phyloP scores from a whole-genome alignment of 2,113 vertebrate genomes.

The Pelecanoides urinatrix region DNA sequence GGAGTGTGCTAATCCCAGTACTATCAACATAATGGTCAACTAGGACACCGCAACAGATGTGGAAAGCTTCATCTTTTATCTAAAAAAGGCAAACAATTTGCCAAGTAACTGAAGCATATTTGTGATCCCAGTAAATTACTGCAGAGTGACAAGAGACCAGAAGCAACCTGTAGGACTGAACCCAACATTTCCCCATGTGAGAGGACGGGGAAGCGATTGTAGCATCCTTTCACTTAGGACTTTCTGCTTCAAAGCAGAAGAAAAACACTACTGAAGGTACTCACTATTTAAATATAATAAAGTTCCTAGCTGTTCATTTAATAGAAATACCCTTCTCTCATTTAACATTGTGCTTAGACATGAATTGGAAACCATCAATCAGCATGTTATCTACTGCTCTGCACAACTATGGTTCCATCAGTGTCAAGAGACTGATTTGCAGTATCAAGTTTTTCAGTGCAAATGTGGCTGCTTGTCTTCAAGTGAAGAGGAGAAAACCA shows the following conservation, averaged over 20 bases:
- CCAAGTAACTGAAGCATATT: background rate
- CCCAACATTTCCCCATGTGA: background rate
- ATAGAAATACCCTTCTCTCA: background rate
- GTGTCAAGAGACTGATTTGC: background rate
- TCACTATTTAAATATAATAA: background rate
- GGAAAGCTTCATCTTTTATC: background rate
- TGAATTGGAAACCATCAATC: background rate
- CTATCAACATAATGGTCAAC: background rate
- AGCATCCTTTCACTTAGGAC: background rate
- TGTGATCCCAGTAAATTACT: background rate
- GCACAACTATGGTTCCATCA: background rate
- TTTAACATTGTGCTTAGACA: background rate
- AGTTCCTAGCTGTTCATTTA: background rate
- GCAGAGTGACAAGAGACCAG: background rate
- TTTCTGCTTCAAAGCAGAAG: background rate
- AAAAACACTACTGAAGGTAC: background rate
- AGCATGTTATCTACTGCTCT: background rate
- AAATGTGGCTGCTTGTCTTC: background rate
- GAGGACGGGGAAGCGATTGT: background rate
- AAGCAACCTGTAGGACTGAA: background rate
- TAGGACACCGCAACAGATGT: background rate
- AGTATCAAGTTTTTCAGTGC: background rate
- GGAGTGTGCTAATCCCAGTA: background rate
- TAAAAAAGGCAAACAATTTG: background rate
- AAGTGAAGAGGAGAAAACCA: background rate